phyloP scores from a whole-genome alignment of 2,888 invertebrate species.

The Dasysyrphus tricinctus region DNA sequence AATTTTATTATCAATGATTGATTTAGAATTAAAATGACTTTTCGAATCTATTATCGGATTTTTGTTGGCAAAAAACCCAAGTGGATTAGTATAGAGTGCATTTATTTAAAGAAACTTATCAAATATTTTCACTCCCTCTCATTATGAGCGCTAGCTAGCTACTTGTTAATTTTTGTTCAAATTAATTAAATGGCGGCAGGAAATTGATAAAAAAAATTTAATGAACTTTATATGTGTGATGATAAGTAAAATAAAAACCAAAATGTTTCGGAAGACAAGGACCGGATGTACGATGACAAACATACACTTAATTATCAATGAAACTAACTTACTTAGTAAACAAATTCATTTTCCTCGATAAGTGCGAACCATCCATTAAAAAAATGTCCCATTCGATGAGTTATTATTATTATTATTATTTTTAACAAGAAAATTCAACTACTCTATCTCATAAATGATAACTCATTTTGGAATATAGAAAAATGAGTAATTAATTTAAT shows the following conservation, averaged over 20 bases:
- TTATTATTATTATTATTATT: background rate
- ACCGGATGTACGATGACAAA: background rate
- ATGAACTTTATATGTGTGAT: background rate
- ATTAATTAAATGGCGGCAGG: background rate
- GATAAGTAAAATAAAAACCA: background rate
- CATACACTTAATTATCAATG: background rate
- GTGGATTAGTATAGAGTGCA: background rate
- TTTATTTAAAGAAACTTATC: background rate
- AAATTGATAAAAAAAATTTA: background rate
- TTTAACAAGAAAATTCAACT: background rate
- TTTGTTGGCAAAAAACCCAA: conserved; percentile 1
- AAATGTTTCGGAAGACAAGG: background rate
- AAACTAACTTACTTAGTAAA: background rate
- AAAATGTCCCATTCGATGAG: background rate
- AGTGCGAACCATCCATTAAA: background rate
- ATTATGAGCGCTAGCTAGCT: background rate
- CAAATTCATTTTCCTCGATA: background rate
- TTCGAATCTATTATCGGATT: background rate
- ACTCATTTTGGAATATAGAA: background rate
- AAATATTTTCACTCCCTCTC: background rate
- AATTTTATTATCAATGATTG: background rate
- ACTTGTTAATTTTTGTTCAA: background rate
- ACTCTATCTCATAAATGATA: background rate
- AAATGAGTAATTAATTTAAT: conserved; percentile 3
- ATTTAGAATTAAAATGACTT: background rate